Evolutionary conservation across 2,113 vertebrate species (phyloP).

Genomic region (Neoarius graeffei): DNA sequence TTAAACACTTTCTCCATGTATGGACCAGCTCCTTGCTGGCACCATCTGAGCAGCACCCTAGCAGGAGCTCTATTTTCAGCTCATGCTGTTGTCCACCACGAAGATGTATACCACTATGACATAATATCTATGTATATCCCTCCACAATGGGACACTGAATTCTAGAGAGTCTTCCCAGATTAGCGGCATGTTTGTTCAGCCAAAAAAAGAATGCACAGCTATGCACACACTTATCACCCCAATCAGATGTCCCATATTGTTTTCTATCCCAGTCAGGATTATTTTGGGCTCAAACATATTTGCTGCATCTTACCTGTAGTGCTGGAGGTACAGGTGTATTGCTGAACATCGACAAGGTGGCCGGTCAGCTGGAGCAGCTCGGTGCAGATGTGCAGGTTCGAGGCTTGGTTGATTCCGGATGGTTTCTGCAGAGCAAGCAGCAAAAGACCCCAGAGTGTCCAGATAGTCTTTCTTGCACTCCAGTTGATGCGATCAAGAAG

Average conservation of each 20-base stretch:
- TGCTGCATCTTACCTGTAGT: slow-evolving; percentile 58
- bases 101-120: slow-evolving; percentile 60
- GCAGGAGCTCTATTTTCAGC: slow-evolving; percentile 58
- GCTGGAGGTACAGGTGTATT: slow-evolving; percentile 82
- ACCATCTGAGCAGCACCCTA: slow-evolving; percentile 41
- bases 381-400: slow-evolving; percentile 78
- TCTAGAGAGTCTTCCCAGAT: slow-evolving; percentile 57
- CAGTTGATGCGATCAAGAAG: slow-evolving; percentile 77
- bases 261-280: background rate
- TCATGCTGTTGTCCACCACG: slow-evolving; percentile 59
- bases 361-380: slow-evolving; percentile 73
- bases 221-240: background rate
- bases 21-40: slow-evolving; percentile 25
- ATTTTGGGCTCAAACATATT: slow-evolving; percentile 29
- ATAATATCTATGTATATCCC: slow-evolving; percentile 62
- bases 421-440: slow-evolving; percentile 80
- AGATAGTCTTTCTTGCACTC: slow-evolving; percentile 73
- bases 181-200: slow-evolving; percentile 52
- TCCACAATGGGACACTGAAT: slow-evolving; percentile 47
- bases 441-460: slow-evolving; percentile 72
- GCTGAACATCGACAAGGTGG: slow-evolving; percentile 79
- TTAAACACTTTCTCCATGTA: slow-evolving; percentile 40
- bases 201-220: slow-evolving; percentile 45
- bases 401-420: slow-evolving; percentile 81
- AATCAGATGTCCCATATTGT: background rate